These are phyloP conservation scores for Odontomachus brunneus DNA, from an alignment of 1,140 invertebrate species.

Conservation along the genomic window DNA sequence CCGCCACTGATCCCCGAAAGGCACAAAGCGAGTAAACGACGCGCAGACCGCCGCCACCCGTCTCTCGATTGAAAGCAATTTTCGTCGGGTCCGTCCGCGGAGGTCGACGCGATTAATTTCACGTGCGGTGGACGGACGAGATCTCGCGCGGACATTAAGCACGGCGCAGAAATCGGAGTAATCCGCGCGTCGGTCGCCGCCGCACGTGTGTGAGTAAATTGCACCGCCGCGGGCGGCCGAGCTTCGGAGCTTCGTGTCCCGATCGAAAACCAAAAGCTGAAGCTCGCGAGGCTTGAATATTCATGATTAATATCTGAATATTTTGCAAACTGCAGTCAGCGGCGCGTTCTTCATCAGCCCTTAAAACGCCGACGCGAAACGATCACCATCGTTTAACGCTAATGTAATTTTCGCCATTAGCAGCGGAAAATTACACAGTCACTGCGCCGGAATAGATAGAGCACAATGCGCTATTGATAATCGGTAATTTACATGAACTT, in stretches of 20 bases:
- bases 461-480: conserved; percentile 2
- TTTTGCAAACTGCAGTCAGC: conserved; percentile 33
- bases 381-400: conserved; percentile 9
- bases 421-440: conserved; percentile 3
- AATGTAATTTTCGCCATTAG: conserved; percentile 11
- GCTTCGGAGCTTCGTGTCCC: neutral
- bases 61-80: conserved; percentile 34
- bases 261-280: conserved; percentile 41
- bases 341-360: neutral
- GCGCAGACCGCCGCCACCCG: neutral
- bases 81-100: conserved; percentile 8
- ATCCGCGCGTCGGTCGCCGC: conserved; percentile 22
- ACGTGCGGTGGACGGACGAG: conserved; percentile 15
- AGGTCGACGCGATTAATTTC: conserved; percentile 33
- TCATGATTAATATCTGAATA: conserved; percentile 54
- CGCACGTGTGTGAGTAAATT: conserved; percentile 41
- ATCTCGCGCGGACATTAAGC: conserved; percentile 24
- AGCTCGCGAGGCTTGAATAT: conserved; percentile 41
- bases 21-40: conserved; percentile 12
- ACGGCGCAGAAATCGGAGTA: conserved; percentile 35
- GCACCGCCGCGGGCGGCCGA: neutral
- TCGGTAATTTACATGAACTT: conserved; percentile 30
- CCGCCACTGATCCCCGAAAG: conserved; percentile 18
- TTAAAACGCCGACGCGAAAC: conserved; percentile 4
- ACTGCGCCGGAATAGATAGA: neutral